Conservation (phyloP, 2,888 invertebrate species). For the Bugula neritina region DNA sequence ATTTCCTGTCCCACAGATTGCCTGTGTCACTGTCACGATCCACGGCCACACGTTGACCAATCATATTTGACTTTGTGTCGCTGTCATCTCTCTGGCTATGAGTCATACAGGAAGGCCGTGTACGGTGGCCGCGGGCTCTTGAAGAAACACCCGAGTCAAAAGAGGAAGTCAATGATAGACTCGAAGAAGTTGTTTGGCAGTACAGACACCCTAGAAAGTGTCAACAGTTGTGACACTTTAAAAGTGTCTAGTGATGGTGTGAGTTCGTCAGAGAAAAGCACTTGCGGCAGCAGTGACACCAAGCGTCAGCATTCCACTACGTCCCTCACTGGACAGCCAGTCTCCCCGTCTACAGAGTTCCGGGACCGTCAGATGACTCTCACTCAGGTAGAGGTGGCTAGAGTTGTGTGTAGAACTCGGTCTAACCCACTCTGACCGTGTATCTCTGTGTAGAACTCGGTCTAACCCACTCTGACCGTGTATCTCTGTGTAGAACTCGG, state of each 20-base stretch:
- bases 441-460: too few species aligned
- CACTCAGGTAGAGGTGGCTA: too few species aligned
- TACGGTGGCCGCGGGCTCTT: conserved; percentile 1
- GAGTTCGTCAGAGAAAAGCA: neutral
- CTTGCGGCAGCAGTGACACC: neutral
- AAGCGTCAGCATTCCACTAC: neutral
- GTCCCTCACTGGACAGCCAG: neutral
- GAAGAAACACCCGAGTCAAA: neutral
- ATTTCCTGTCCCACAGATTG: neutral
- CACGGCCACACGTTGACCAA: neutral
- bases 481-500: too few species aligned
- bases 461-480: too few species aligned
- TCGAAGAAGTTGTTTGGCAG: conserved; percentile 21
- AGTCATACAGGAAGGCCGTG: conserved; percentile 17
- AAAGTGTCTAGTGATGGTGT: neutral
- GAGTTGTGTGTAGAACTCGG: too few species aligned
- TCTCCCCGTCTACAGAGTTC: neutral
- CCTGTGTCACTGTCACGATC: conserved; percentile 15
- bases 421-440: too few species aligned
- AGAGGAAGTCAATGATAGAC: conserved; percentile 2
- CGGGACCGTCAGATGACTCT: conserved; percentile 13
- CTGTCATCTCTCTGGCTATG: conserved; percentile 17
- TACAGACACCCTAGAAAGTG: conserved; percentile 15
- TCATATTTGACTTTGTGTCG: conserved; percentile 12
- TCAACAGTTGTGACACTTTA: conserved; percentile 6